Conservation (phyloP, 2,113 vertebrate species). For the Thalassoma bifasciatum region DNA sequence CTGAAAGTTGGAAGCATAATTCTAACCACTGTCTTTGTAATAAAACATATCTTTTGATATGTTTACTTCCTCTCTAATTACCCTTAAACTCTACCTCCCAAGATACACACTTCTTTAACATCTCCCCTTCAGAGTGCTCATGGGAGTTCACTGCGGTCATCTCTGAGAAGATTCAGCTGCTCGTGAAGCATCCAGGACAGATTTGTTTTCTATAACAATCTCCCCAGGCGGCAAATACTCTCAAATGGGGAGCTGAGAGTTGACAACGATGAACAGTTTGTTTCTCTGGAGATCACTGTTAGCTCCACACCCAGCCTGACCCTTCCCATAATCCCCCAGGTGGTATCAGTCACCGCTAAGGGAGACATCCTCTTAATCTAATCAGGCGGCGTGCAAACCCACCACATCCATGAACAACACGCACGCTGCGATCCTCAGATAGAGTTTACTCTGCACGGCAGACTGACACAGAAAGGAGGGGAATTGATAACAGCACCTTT, state of each 20-base stretch:
- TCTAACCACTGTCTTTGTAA: slow-evolving; percentile 30
- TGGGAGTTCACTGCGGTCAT: slow-evolving; percentile 20
- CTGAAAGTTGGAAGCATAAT: slow-evolving; percentile 8
- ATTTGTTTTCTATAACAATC: slow-evolving; percentile 40
- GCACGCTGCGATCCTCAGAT: slow-evolving; percentile 7
- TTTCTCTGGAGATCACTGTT: slow-evolving; percentile 37
- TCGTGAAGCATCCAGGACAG: slow-evolving; percentile 6
- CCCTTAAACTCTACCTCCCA: slow-evolving; percentile 17
- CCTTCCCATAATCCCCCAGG: slow-evolving; percentile 49
- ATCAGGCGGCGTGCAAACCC: slow-evolving; percentile 32
- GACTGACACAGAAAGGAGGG: slow-evolving; percentile 11
- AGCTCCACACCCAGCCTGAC: slow-evolving; percentile 14
- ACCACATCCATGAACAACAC: slow-evolving; percentile 13
- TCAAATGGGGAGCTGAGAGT: slow-evolving; percentile 33
- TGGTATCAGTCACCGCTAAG: slow-evolving; percentile 54
- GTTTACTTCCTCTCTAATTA: slow-evolving; percentile 16
- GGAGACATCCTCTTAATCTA: slow-evolving; percentile 44
- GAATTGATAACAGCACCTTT: slow-evolving; percentile 48
- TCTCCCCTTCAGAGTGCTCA: slow-evolving; percentile 6
- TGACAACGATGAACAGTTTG: slow-evolving; percentile 25
- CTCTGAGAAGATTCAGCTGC: slow-evolving; percentile 42
- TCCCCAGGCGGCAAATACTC: slow-evolving; percentile 18
- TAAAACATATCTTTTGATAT: slow-evolving; percentile 26
- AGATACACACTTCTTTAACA: slow-evolving; percentile 19
- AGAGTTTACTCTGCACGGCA: slow-evolving; percentile 40